Percentiles rank a stretch among this genome's conserved stretches.
Conservation (phyloP, 2,888 invertebrate genomes). For the Eudasyphora cyanicolor region DNA sequence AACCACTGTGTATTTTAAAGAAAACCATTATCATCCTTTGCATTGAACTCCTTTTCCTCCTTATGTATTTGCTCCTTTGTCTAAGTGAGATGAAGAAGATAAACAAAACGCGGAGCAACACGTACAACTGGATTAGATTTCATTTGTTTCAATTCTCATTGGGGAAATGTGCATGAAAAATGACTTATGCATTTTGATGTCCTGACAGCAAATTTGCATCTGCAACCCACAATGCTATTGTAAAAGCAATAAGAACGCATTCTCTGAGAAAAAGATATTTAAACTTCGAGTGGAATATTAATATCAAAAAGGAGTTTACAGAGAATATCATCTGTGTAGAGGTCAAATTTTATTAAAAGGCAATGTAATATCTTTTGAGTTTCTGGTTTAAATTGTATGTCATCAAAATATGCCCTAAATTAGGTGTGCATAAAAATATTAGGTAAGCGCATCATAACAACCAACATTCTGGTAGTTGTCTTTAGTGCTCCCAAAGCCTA, state of each 20-base stretch:
- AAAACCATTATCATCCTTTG: neutral
- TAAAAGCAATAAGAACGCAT: neutral
- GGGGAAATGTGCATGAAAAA: slow-evolving; percentile 47
- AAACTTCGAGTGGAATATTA: slow-evolving; percentile 23
- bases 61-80: slow-evolving; percentile 31
- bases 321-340: neutral
- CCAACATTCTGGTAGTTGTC: too few species aligned
- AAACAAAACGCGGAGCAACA: slow-evolving; percentile 37
- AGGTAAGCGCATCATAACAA: too few species aligned
- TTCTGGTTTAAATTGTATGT: too few species aligned
- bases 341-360: too few species aligned
- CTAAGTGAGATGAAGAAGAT: neutral
- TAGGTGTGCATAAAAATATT: too few species aligned
- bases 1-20: neutral
- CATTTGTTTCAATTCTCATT: slow-evolving; percentile 55
- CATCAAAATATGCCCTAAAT: too few species aligned
- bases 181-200: slow-evolving; percentile 49
- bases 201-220: slow-evolving; percentile 25
- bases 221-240: neutral
- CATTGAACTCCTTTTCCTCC: too few species aligned
- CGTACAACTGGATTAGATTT: slow-evolving; percentile 51
- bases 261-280: neutral
- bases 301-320: slow-evolving; percentile 34
- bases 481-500: too few species aligned
- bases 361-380: too few species aligned